These are phyloP conservation scores for Hycleus cichorii DNA, from an alignment of 1,140 invertebrate genomes.

Conservation along the genomic window DNA sequence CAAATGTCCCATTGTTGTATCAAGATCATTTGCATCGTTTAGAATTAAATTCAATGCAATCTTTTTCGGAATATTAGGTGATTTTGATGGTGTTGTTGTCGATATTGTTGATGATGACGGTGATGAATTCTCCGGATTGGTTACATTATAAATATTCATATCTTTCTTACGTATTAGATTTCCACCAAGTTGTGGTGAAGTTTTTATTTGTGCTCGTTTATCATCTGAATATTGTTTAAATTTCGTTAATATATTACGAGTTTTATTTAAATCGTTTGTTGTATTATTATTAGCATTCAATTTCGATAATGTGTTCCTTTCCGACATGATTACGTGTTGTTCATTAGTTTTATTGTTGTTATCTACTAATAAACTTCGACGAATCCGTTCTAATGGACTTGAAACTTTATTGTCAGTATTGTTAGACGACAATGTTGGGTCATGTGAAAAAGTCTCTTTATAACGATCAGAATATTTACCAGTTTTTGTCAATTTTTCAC, in stretches of 20 bases:
- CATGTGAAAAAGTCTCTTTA: constrained; percentile 30
- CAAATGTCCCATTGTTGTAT: constrained; percentile 27
- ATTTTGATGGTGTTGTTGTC: background rate
- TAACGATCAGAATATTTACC: constrained; percentile 38
- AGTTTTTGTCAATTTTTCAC: constrained; percentile 32
- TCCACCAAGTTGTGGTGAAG: background rate
- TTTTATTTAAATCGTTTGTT: constrained; percentile 37
- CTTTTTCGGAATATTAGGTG: constrained; percentile 2
- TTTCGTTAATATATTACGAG: constrained; percentile 29
- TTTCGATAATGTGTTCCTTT: background rate
- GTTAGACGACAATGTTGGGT: constrained; percentile 17
- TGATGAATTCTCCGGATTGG: constrained; percentile 9
- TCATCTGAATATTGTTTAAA: constrained; percentile 21
- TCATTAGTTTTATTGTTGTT: background rate
- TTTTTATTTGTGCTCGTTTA: background rate
- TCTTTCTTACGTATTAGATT: constrained; percentile 11
- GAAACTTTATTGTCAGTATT: constrained; percentile 4
- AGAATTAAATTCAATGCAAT: constrained; percentile 26
- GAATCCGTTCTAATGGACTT: background rate
- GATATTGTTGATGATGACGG: background rate
- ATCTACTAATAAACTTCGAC: background rate
- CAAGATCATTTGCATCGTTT: constrained; percentile 12
- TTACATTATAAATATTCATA: constrained; percentile 22
- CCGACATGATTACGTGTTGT: background rate
- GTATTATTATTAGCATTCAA: constrained; percentile 34